phyloP scores from a whole-genome alignment of 2,113 vertebrate genomes.

The Bufo gargarizans region DNA sequence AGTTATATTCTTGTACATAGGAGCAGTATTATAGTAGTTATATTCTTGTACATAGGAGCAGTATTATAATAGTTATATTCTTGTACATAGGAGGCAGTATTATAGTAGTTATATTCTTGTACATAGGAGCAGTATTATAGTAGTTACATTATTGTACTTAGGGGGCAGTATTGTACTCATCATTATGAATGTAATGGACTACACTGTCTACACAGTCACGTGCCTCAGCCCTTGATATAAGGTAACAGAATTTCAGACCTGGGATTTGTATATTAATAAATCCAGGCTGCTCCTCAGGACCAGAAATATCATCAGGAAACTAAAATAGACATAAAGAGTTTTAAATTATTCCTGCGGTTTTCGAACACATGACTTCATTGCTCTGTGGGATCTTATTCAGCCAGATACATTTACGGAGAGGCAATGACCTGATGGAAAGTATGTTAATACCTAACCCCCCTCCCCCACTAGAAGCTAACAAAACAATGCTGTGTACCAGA shows the following conservation, averaged over 20 bases:
- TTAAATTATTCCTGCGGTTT: constrained; percentile 29
- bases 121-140: neutral
- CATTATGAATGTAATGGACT: neutral
- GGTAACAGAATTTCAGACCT: neutral
- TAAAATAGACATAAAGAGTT: constrained; percentile 18
- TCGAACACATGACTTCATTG: constrained; percentile 4
- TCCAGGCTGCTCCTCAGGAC: neutral
- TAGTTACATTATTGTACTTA: neutral
- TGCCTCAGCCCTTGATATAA: neutral
- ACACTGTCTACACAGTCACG: neutral
- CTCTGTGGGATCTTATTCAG: constrained; percentile 10
- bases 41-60: neutral
- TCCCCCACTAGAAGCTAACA: neutral
- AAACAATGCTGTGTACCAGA: neutral
- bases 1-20: neutral
- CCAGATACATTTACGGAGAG: neutral
- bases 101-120: too few relatives aligned
- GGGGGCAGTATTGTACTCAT: neutral
- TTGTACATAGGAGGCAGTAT: neutral
- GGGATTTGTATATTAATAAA: neutral
- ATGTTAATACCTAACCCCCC: neutral
- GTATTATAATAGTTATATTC: neutral
- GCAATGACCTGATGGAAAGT: constrained; percentile 16
- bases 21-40: neutral
- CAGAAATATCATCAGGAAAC: constrained; percentile 20